These are phyloP conservation scores for Ischnura elegans DNA, from an alignment of 2,888 invertebrate species.

Conservation along the genomic window DNA sequence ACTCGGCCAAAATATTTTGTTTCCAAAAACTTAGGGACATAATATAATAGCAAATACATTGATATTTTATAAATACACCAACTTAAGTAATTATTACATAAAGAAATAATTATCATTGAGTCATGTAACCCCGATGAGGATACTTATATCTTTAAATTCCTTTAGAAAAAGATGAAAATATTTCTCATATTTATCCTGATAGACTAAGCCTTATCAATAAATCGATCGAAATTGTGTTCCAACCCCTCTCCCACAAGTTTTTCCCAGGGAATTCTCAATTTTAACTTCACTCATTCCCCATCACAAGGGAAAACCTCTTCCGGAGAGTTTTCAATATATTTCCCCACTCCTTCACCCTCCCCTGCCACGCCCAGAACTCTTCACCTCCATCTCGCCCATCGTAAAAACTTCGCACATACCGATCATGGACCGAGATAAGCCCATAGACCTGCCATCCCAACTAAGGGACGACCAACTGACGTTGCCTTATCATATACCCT, in stretches of 20 bases:
- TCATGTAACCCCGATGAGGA: too few species aligned
- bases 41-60: too few species aligned
- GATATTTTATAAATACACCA: too few species aligned
- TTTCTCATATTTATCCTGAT: too few species aligned
- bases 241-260: not conserved
- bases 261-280: not conserved
- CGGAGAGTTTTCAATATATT: not conserved
- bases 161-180: too few species aligned
- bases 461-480: not conserved
- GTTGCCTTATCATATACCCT: not conserved
- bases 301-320: not conserved
- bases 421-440: not conserved
- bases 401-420: not conserved
- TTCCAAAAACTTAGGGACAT: too few species aligned
- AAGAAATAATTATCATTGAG: too few species aligned
- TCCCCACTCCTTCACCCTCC: not conserved
- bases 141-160: too few species aligned
- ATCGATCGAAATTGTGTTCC: too few species aligned
- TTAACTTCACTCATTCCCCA: not conserved
- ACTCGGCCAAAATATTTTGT: too few species aligned
- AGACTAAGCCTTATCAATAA: too few species aligned
- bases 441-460: not conserved
- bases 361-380: not conserved
- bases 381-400: not conserved
- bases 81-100: too few species aligned